phyloP scores from a whole-genome alignment of 2,797 vertebrate species.

The Falco concolor region DNA sequence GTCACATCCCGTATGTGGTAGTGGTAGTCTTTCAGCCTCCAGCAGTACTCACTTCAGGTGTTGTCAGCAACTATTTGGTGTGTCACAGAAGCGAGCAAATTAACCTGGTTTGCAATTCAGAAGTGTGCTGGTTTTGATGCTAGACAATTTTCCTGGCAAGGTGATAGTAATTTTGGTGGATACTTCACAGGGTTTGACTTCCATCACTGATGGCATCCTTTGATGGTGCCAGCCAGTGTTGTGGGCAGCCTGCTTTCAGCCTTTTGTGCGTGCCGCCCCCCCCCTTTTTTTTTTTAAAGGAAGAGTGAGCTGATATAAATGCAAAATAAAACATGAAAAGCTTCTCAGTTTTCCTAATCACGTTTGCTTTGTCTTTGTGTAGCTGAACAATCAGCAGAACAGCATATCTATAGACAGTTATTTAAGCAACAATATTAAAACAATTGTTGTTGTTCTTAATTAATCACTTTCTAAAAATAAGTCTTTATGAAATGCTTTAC shows the following conservation, averaged over 20 bases:
- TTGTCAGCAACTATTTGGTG: neutral
- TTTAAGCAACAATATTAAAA: neutral
- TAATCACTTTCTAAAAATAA: neutral
- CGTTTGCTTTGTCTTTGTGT: neutral
- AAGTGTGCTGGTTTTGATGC: neutral
- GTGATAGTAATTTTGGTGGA: neutral
- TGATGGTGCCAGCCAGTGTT: accelerated
- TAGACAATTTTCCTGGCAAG: neutral
- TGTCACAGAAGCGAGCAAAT: neutral
- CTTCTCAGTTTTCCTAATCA: neutral
- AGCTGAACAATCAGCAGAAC: neutral
- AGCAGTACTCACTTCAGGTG: neutral
- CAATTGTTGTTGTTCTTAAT: neutral
- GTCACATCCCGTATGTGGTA: accelerated
- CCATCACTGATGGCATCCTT: neutral
- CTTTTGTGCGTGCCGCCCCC: neutral
- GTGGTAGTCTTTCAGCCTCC: too few relatives aligned
- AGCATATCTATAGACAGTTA: neutral
- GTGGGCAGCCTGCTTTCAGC: neutral
- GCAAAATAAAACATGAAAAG: neutral
- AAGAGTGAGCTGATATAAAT: neutral
- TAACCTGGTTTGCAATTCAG: neutral
- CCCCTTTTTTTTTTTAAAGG: too few relatives aligned
- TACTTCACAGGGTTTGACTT: neutral
- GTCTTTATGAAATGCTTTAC: neutral